These are phyloP conservation scores for Tetranychus urticae DNA, from an alignment of 1,140 invertebrate genomes.

Conservation along the genomic window DNA sequence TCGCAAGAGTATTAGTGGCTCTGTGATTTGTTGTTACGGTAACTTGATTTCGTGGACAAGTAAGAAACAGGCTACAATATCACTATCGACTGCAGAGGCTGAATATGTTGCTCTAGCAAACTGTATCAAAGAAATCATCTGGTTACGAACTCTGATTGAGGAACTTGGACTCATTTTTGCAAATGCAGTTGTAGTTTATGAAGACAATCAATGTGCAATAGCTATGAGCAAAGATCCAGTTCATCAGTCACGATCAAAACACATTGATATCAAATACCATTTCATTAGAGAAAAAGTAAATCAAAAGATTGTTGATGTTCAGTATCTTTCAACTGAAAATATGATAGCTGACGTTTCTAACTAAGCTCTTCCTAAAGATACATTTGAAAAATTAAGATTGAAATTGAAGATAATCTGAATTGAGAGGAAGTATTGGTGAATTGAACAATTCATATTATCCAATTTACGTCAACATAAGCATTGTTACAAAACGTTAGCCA, in stretches of 20 bases:
- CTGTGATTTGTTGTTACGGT: background rate
- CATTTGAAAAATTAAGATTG: background rate
- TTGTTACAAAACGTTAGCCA: too few relatives aligned
- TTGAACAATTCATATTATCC: too few relatives aligned
- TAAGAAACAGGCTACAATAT: background rate
- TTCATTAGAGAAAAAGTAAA: slow-evolving; percentile 17
- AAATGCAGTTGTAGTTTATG: background rate
- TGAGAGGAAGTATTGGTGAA: too few relatives aligned
- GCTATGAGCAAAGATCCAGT: slow-evolving; percentile 18
- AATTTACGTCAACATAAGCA: too few relatives aligned
- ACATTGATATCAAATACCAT: slow-evolving; percentile 19
- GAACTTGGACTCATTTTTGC: background rate
- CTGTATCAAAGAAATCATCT: slow-evolving; percentile 4
- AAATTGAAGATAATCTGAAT: too few relatives aligned
- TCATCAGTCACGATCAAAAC: slow-evolving; percentile 20
- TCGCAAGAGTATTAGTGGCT: slow-evolving; percentile 6
- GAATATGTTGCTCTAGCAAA: slow-evolving; percentile 3
- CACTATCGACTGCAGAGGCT: slow-evolving; percentile 7
- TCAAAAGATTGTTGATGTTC: slow-evolving; percentile 2
- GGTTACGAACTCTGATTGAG: background rate
- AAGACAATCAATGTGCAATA: slow-evolving; percentile 18
- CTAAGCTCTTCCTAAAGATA: slow-evolving; percentile 11
- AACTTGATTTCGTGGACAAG: slow-evolving; percentile 3
- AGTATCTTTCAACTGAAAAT: slow-evolving; percentile 6
- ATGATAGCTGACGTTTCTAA: slow-evolving; percentile 19